Conservation (phyloP, 2,113 vertebrate species). For the Xiphophorus maculatus region DNA sequence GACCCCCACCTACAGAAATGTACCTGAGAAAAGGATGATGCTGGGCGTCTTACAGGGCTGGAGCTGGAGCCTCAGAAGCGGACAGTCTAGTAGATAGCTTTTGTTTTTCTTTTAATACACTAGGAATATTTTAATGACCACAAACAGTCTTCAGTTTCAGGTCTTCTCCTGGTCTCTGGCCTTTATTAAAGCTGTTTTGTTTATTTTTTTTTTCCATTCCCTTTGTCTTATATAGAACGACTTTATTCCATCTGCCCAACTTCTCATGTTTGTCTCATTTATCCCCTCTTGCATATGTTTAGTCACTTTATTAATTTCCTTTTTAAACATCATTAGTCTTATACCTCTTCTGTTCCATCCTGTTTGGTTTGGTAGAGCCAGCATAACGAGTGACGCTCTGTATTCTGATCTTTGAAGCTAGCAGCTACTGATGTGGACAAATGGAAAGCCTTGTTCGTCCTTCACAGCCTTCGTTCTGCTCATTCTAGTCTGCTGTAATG, state of each 20-base stretch:
- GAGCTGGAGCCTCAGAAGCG: slow-evolving; percentile 76
- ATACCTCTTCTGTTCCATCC: slow-evolving; percentile 83
- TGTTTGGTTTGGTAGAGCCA: slow-evolving; percentile 62
- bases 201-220: slow-evolving; percentile 37
- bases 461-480: slow-evolving; percentile 27
- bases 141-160: slow-evolving; percentile 74
- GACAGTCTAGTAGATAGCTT: slow-evolving; percentile 76
- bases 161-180: slow-evolving; percentile 78
- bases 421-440: slow-evolving; percentile 74
- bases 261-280: slow-evolving; percentile 76
- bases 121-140: slow-evolving; percentile 84
- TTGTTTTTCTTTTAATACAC: slow-evolving; percentile 79
- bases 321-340: slow-evolving; percentile 71
- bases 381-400: slow-evolving; percentile 79
- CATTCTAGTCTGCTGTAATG: slow-evolving; percentile 80
- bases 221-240: slow-evolving; percentile 68
- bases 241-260: slow-evolving; percentile 67
- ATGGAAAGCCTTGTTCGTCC: slow-evolving; percentile 18
- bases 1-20: slow-evolving; percentile 39
- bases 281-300: slow-evolving; percentile 86
- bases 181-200: slow-evolving; percentile 79
- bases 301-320: slow-evolving; percentile 89
- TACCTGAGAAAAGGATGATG: slow-evolving; percentile 38
- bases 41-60: slow-evolving; percentile 72
- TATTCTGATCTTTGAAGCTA: slow-evolving; percentile 75